Base-by-base conservation (phyloP, 2,797 vertebrate genomes). In the Diglossa cyanea region DNA sequence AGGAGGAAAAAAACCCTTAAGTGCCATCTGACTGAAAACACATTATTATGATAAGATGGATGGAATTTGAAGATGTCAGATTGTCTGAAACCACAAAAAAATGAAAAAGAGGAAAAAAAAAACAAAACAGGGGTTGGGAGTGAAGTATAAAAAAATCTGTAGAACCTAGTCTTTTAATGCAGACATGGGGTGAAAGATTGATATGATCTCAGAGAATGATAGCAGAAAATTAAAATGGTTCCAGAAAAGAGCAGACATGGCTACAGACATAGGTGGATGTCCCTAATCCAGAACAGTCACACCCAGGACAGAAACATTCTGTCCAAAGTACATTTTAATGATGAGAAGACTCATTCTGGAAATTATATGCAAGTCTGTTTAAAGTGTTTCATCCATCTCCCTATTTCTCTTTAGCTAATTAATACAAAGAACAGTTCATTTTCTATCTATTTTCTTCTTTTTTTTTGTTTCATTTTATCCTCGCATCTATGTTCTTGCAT, bases 381-480 rank as follows among this genome's bases (percentile, higher is more conserved):
- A 18, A 14, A 42, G 11, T 11, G 21, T 39, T 86, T 78, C 18
- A 66, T 20, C 15, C 24, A 57, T 73, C 11, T 63, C 57, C 18
- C 23, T 67, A 6, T 67, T 80, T 86, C 17, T 78, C 47, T 73
- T 39, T 4, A 72, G 9, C 6, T 71, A 62, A 65, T 74, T 45
- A 55, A 44, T 23, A 23, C 3, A 60, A 63, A 86, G 6, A 70
- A 44, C 9, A 54, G 7, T n/a, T 2, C 11, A 6, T 26, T 33
- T 45, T 9, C 11, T 25, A 1, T 12, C 2, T 15, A 10, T 24
- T n/a, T 19, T 13, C 2, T 13, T 13, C 24, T 6, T 21, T 2
- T 3, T 21, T 17, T 5, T 6, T 19, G 10, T 37, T 26, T 13
- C 5, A 7, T 3, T 30, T 54, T 21, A 23, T 17, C 6, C 21